A percentile compares a stretch with the other conserved stretches of the same genome.
Conservation (phyloP, 2,113 vertebrate species). For the Varanus salvator region DNA sequence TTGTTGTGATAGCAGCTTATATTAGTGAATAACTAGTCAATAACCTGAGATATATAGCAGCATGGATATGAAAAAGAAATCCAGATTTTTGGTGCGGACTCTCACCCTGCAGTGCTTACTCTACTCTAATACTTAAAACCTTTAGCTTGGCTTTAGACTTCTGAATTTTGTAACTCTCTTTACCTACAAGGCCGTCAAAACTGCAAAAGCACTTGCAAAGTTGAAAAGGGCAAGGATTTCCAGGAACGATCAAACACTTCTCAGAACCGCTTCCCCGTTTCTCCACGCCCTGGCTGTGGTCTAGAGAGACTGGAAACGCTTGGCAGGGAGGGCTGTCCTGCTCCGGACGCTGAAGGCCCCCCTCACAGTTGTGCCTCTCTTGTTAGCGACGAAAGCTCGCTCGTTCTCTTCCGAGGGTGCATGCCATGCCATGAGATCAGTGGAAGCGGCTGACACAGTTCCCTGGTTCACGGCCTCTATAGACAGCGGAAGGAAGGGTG, state of each 20-base stretch:
- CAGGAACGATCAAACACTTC: constrained; percentile 3
- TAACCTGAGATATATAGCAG: not conserved
- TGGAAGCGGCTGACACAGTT: not conserved
- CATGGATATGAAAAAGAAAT: not conserved
- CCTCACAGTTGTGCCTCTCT: not conserved
- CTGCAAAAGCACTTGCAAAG: not conserved
- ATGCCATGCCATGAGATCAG: not conserved
- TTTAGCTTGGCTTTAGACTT: not conserved
- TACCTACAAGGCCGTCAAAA: not conserved
- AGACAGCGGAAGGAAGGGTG: not conserved
- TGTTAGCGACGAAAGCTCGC: not conserved
- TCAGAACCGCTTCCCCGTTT: not conserved
- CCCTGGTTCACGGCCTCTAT: not conserved
- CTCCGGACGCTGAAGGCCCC: not conserved
- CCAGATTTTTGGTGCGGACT: not conserved
- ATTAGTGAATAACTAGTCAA: not conserved
- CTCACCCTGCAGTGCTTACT: not conserved
- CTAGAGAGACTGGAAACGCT: not conserved
- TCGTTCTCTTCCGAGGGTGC: not conserved
- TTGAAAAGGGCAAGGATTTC: constrained; percentile 5
- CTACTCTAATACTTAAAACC: not conserved
- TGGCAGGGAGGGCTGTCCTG: not conserved
- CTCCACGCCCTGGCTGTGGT: no score
- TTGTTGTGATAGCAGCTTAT: no score
- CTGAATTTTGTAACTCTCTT: not conserved